Conservation (phyloP, 2,797 vertebrate species). For the Alectoris magna region DNA sequence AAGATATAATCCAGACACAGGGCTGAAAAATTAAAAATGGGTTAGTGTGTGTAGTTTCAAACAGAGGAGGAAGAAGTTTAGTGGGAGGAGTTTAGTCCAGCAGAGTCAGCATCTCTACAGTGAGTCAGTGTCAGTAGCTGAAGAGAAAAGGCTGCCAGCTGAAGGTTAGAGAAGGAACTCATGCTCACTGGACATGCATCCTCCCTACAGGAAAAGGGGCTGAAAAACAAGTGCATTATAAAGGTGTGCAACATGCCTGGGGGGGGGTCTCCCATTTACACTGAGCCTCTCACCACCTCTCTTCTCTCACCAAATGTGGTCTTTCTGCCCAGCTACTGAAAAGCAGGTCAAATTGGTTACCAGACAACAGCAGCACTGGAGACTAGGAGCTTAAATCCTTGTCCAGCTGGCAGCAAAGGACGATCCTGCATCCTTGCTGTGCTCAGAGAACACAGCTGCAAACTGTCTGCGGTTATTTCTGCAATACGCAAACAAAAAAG, state of each 20-base stretch:
- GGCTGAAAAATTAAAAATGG: constrained; percentile 76
- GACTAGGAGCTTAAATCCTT: background rate
- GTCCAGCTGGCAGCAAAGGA: background rate
- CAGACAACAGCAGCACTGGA: background rate
- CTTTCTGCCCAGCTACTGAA: background rate
- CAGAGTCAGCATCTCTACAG: constrained; percentile 71
- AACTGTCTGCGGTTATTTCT: background rate
- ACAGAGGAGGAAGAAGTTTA: constrained; percentile 78
- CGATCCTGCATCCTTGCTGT: constrained; percentile 6
- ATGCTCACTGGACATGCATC: constrained; percentile 79
- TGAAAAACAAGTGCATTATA: background rate
- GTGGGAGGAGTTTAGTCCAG: constrained; percentile 78
- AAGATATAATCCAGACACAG: constrained; percentile 68
- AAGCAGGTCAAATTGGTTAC: background rate
- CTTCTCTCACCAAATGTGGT: background rate
- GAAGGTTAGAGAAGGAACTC: constrained; percentile 35
- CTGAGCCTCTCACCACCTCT: background rate
- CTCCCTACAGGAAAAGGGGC: background rate
- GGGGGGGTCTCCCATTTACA: constrained; percentile 42
- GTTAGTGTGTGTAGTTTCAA: constrained; percentile 74
- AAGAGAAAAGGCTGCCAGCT: constrained; percentile 73
- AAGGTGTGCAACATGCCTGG: constrained; percentile 28
- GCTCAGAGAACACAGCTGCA: background rate
- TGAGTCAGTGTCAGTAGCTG: constrained; percentile 78
- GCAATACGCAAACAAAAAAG: background rate